These are phyloP conservation scores for Ranitomeya imitator DNA, from an alignment of 2,113 vertebrate genomes.

Conservation along the genomic window DNA sequence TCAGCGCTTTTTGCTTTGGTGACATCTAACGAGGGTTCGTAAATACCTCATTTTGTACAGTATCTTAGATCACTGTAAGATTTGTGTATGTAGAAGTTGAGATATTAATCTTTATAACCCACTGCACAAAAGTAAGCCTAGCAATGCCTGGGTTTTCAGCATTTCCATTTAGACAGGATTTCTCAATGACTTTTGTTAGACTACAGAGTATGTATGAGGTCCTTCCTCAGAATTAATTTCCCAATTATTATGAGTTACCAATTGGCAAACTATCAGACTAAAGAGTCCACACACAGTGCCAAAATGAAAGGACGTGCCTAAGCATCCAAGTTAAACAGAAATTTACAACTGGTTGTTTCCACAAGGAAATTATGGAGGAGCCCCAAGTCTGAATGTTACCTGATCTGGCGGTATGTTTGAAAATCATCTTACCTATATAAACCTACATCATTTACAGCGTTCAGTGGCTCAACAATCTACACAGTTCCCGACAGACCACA, in stretches of 20 bases:
- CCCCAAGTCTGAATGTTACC: neutral
- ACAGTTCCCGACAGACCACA: no score
- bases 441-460: neutral
- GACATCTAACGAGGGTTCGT: conserved; percentile 10
- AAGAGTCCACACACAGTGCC: neutral
- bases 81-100: neutral
- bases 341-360: neutral
- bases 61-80: neutral
- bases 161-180: neutral
- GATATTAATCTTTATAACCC: neutral
- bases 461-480: neutral
- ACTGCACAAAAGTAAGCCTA: neutral
- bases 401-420: neutral
- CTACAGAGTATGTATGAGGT: neutral
- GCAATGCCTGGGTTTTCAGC: neutral
- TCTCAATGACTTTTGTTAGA: neutral
- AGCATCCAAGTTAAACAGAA: neutral
- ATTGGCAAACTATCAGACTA: neutral
- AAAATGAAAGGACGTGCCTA: neutral
- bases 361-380: neutral
- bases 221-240: neutral
- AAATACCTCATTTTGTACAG: conserved; percentile 27
- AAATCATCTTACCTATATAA: neutral
- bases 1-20: conserved; percentile 7
- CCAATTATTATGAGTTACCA: no score